Conservation (phyloP, 2,113 vertebrate genomes). For the Leptobrachium leishanense region DNA sequence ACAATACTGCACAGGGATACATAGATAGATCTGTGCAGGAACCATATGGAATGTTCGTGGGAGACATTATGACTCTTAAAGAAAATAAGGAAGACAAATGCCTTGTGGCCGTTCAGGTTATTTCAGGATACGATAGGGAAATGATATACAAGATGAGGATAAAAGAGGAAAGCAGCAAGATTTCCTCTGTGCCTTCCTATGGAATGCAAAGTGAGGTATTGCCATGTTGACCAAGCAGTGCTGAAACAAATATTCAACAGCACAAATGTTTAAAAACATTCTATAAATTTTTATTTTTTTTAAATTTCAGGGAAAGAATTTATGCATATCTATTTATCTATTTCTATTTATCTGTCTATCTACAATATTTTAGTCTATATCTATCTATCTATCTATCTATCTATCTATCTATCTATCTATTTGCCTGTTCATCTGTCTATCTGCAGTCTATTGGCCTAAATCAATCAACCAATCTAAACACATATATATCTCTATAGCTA, state of each 20-base stretch:
- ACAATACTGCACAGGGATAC: not conserved
- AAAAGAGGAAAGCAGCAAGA: slow-evolving; percentile 1
- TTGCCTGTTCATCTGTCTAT: no score
- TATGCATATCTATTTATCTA: no score
- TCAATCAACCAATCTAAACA: no score
- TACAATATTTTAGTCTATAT: no score
- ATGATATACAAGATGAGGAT: slow-evolving; percentile 33
- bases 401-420: not conserved
- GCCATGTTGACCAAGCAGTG: not conserved
- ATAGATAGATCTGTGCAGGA: not conserved
- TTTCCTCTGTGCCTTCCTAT: slow-evolving; percentile 32
- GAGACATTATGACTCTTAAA: not conserved
- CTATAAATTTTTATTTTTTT: no score
- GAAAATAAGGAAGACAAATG: slow-evolving; percentile 22
- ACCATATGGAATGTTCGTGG: not conserved
- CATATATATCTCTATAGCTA: no score
- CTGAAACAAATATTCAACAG: no score
- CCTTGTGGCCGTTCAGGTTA: slow-evolving; percentile 15
- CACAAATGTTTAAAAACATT: no score
- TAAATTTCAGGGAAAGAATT: no score
- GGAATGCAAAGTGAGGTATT: slow-evolving; percentile 14
- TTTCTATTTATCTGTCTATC: no score
- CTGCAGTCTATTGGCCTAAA: no score
- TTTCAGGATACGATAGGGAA: slow-evolving; percentile 33
- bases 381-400: not conserved